phyloP scores from a whole-genome alignment of 2,888 invertebrate species.

The Callinectes sapidus region DNA sequence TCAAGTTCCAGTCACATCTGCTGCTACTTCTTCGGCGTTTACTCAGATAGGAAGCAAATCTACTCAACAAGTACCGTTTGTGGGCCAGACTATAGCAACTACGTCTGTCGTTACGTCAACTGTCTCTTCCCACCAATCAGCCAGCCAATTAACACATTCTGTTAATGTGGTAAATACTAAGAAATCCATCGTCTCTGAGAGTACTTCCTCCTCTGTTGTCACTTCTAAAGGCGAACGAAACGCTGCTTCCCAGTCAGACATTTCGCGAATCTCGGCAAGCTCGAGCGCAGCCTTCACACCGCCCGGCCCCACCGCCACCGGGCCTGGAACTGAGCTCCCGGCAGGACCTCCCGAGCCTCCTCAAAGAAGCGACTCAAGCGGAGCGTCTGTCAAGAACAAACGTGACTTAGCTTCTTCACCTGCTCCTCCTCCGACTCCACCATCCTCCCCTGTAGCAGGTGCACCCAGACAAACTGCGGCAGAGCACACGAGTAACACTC shows the following conservation, averaged over 20 bases:
- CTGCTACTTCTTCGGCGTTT: not conserved
- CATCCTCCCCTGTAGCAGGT: constrained; percentile 28
- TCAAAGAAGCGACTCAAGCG: not conserved
- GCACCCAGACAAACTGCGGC: constrained; percentile 46
- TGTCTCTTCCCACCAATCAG: constrained; percentile 1
- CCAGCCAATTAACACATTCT: not conserved
- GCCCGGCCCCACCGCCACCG: not conserved
- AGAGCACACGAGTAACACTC: not conserved
- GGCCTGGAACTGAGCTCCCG: not conserved
- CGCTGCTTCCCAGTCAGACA: not conserved
- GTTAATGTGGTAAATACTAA: not conserved
- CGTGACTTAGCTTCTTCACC: not conserved
- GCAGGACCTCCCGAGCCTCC: not conserved
- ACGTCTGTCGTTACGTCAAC: not conserved
- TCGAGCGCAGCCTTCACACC: not conserved
- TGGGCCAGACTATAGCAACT: not conserved
- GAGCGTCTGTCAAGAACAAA: not conserved
- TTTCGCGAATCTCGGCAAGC: not conserved
- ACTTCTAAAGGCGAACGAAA: constrained; percentile 10
- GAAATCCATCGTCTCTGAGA: not conserved
- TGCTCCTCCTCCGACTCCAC: not conserved
- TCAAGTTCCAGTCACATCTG: not conserved
- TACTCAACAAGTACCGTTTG: constrained; percentile 35
- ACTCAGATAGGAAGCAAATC: constrained; percentile 14
- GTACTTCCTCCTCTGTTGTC: not conserved